A percentile compares a stretch with the other conserved stretches of the same genome.
phyloP scores from a whole-genome alignment of 1,140 invertebrate species.

The Lasioglossum albipes region DNA sequence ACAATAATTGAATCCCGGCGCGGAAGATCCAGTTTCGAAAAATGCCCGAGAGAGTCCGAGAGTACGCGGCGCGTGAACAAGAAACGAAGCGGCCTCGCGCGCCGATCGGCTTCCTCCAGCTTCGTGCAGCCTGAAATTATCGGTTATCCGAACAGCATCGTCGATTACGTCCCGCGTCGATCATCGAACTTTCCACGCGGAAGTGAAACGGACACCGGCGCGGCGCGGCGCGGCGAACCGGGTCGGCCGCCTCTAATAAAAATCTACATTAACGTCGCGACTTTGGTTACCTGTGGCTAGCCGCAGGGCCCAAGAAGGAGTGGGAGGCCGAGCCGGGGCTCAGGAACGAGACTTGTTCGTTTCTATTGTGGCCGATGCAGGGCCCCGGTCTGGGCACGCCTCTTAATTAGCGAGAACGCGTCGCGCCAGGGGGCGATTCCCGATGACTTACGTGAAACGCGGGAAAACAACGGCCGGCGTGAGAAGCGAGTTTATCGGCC shows the following conservation, averaged over 20 bases:
- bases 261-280: slow-evolving; percentile 37
- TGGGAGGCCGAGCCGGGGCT: not conserved
- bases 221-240: not conserved
- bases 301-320: not conserved
- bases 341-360: slow-evolving; percentile 19
- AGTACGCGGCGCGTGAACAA: slow-evolving; percentile 4
- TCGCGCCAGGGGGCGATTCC: slow-evolving; percentile 28
- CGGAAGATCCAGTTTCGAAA: slow-evolving; percentile 33
- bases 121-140: slow-evolving; percentile 36
- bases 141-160: slow-evolving; percentile 40
- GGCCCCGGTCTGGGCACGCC: not conserved
- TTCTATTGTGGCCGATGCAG: slow-evolving; percentile 36
- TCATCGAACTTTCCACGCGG: slow-evolving; percentile 54
- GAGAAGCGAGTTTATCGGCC: slow-evolving; percentile 38
- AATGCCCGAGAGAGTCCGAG: slow-evolving; percentile 9
- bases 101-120: slow-evolving; percentile 4
- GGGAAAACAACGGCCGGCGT: slow-evolving; percentile 19
- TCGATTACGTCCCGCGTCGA: slow-evolving; percentile 39
- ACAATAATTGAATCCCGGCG: slow-evolving; percentile 34
- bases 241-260: slow-evolving; percentile 22
- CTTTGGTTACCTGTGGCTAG: slow-evolving; percentile 47
- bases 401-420: slow-evolving; percentile 43
- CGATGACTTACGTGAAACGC: slow-evolving; percentile 37
- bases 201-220: slow-evolving; percentile 39
- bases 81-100: too few relatives aligned